Percentiles rank a stretch among this genome's conserved stretches.
These are phyloP conservation scores for Odontamblyopus rebecca DNA, from an alignment of 2,797 vertebrate genomes.

Conservation along the genomic window DNA sequence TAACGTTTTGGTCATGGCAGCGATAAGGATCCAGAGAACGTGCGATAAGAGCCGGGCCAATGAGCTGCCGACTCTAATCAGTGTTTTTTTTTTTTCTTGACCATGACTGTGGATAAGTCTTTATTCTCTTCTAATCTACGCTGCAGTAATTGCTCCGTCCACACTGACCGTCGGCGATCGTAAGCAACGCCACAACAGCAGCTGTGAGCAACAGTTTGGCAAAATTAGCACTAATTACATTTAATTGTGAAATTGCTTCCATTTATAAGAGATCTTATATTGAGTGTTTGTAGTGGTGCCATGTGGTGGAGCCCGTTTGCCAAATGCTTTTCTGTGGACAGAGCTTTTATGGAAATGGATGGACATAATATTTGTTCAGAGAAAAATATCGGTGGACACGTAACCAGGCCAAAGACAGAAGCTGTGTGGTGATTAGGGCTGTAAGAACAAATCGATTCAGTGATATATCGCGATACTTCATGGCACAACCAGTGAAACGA, in stretches of 20 bases:
- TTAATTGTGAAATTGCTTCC: constrained; percentile 9
- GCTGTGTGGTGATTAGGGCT: neutral
- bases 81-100: neutral
- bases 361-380: constrained; percentile 4
- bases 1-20: neutral
- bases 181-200: neutral
- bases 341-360: constrained; percentile 6
- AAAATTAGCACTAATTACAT: constrained; percentile 7
- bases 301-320: neutral
- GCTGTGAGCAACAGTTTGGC: constrained; percentile 7
- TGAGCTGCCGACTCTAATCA: neutral
- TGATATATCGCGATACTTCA: too few species aligned
- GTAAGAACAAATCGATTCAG: too few species aligned
- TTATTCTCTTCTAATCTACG: neutral
- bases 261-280: constrained; percentile 6
- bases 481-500: too few species aligned
- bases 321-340: constrained; percentile 5
- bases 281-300: constrained; percentile 6
- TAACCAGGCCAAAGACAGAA: neutral
- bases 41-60: neutral
- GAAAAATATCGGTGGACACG: constrained; percentile 1
- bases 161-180: neutral
- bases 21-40: neutral
- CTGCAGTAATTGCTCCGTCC: neutral
- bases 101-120: neutral